Conservation (phyloP, 2,113 vertebrate species). For the Solea solea region DNA sequence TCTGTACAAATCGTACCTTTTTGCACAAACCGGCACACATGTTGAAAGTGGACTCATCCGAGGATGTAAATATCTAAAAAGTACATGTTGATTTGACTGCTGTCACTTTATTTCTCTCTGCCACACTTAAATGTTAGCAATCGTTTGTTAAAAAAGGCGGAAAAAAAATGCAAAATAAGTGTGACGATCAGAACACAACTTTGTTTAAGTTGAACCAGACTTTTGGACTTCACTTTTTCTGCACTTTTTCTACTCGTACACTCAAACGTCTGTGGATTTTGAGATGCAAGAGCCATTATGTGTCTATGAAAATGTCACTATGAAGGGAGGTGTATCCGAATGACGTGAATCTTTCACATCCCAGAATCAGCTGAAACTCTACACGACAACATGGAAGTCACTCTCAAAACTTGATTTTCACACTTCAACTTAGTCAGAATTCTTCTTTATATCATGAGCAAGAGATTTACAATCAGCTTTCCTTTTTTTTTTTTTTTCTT, state of each 20-base stretch:
- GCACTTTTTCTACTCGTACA: too few relatives aligned
- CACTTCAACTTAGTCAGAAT: background rate
- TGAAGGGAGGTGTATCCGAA: background rate
- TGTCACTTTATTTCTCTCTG: conserved; percentile 27
- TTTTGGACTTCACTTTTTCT: conserved; percentile 3
- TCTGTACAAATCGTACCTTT: conserved; percentile 42
- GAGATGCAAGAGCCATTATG: conserved; percentile 24
- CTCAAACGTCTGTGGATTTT: conserved; percentile 4
- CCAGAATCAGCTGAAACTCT: conserved; percentile 18
- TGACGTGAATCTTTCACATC: conserved; percentile 9
- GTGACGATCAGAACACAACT: conserved; percentile 20
- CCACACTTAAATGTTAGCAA: conserved; percentile 29
- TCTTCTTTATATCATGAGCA: conserved; percentile 20
- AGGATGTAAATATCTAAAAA: conserved; percentile 53
- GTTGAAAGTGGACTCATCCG: conserved; percentile 12
- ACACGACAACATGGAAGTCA: conserved; percentile 26
- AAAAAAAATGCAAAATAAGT: conserved; percentile 3
- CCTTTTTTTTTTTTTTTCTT: background rate
- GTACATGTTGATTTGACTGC: conserved; percentile 47
- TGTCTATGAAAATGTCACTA: background rate
- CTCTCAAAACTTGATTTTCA: conserved; percentile 19
- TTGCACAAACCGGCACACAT: conserved; percentile 22
- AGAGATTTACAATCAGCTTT: conserved; percentile 18
- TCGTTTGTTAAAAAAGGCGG: conserved; percentile 6
- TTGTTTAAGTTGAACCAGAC: conserved; percentile 24